Conservation (phyloP, 2,888 invertebrate species). For the Mechanitis mazaeus region DNA sequence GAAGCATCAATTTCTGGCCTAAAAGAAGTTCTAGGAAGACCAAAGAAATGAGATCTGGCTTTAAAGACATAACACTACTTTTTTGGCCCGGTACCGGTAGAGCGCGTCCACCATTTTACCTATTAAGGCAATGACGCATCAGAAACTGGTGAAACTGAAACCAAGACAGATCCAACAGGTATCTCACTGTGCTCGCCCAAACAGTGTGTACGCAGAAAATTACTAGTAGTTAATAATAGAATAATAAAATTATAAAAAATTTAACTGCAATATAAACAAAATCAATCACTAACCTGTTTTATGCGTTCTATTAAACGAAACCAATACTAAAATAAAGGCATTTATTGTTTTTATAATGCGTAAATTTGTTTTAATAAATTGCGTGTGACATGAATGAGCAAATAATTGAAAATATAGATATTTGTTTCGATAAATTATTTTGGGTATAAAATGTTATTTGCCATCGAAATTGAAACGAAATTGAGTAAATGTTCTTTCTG, state of each 20-base stretch:
- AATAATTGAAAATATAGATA: constrained; percentile 9
- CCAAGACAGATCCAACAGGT: too few species aligned
- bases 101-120: too few species aligned
- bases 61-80: too few species aligned
- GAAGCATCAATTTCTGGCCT: too few species aligned
- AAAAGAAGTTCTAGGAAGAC: too few species aligned
- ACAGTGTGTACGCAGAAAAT: too few species aligned
- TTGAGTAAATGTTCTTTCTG: constrained; percentile 8
- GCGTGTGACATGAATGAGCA: constrained; percentile 12
- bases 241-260: constrained; percentile 10
- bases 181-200: too few species aligned
- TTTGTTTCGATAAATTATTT: constrained; percentile 7
- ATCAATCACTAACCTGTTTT: constrained; percentile 20
- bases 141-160: too few species aligned
- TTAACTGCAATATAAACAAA: constrained; percentile 12
- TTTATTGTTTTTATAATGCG: constrained; percentile 23
- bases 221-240: too few species aligned
- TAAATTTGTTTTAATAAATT: constrained; percentile 23
- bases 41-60: too few species aligned
- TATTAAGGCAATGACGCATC: too few species aligned
- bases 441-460: constrained; percentile 19
- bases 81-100: too few species aligned
- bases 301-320: constrained; percentile 21
- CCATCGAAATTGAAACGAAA: constrained; percentile 20
- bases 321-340: constrained; percentile 21